Base-by-base conservation (phyloP, 2,113 vertebrate species). In the Rhombomys opimus region DNA sequence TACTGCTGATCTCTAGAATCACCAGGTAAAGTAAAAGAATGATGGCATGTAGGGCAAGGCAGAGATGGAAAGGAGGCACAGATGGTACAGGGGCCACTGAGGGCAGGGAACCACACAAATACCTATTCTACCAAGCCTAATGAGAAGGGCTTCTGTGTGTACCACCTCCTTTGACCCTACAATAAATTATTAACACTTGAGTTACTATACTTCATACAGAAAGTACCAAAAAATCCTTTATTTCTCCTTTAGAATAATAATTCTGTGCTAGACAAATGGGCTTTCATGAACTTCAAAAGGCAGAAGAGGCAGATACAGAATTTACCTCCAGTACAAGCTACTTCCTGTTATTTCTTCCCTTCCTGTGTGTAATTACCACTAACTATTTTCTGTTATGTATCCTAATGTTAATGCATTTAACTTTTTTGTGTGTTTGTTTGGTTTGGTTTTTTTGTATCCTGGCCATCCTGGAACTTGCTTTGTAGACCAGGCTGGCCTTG, bases 301-400 rank as follows among this genome's bases (percentile, higher is more conserved):
- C 15, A 41, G 67, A 90, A 54, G 32, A 92, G 32, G 27, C 6
- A 84, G 77, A 23, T 25, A 54, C 70, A 76, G 67, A 76, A 57
- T 63, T 77, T 84, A 78, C 2, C n/a, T 67, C 68, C 6, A 15
- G 5, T 52, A 3, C 38, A 72, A 9, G 1, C 9, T 22, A 17
- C 30, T 88, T 93, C 59, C 32, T 17, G 30, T 70, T 15, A 27
- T 78, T 18, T 87, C 57, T 89, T 80, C 2, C 57, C 61, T 68
- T 85, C 18, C 7, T 1, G 8, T 63, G 7, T 72, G 11, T 82
- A 77, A 63, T 82, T 89, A 65, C 23, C 52, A 5, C 50, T 70
- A 63, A 54, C 80, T 85, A 70, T 90, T 92, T 92, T 27, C 91
- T 90, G 94, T 30, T 46, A n/a, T 61, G 6, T 84, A 54, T 87